Percentiles rank a stretch among this genome's conserved stretches.
Evolutionary conservation across 2,888 invertebrate genomes (phyloP).

Genomic region (Ormyrus thymus): DNA sequence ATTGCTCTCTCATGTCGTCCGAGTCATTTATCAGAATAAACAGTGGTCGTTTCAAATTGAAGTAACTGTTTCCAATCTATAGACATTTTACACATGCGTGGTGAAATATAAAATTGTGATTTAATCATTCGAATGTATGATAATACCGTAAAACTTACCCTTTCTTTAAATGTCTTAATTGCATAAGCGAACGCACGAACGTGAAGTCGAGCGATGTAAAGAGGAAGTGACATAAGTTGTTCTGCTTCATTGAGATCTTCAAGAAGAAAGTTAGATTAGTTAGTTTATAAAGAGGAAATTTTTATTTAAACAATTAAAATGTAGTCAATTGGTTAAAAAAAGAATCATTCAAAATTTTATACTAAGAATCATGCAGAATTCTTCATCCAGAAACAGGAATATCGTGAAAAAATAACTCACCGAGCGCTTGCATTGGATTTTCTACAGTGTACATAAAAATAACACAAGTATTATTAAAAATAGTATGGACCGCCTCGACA

Average conservation of each 20-base stretch:
- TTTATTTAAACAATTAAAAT: too few relatives aligned
- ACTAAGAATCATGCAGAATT: too few relatives aligned
- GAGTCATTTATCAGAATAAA: constrained; percentile 70
- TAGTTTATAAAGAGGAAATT: too few relatives aligned
- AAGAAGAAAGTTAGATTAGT: neutral
- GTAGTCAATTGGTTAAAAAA: too few relatives aligned
- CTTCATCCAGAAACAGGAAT: too few relatives aligned
- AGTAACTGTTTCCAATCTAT: constrained; percentile 68
- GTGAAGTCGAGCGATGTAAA: constrained; percentile 61
- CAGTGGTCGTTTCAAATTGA: constrained; percentile 69
- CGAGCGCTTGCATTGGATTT: constrained; percentile 61
- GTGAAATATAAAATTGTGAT: constrained; percentile 7
- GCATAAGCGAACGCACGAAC: constrained; percentile 68
- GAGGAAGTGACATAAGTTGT: constrained; percentile 60
- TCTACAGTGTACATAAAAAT: constrained; percentile 66
- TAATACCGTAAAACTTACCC: constrained; percentile 21
- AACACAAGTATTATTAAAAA: constrained; percentile 72
- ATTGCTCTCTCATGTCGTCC: constrained; percentile 63
- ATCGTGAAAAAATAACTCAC: constrained; percentile 58
- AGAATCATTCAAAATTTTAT: too few relatives aligned
- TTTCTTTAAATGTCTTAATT: constrained; percentile 66
- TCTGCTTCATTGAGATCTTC: constrained; percentile 61
- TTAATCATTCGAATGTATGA: neutral
- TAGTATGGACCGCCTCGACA: constrained; percentile 65
- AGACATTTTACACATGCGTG: constrained; percentile 27